Percentiles rank a stretch among this genome's conserved stretches.
Evolutionary conservation across 1,140 invertebrate genomes (phyloP).

Genomic region (Steinernema khuongi): DNA sequence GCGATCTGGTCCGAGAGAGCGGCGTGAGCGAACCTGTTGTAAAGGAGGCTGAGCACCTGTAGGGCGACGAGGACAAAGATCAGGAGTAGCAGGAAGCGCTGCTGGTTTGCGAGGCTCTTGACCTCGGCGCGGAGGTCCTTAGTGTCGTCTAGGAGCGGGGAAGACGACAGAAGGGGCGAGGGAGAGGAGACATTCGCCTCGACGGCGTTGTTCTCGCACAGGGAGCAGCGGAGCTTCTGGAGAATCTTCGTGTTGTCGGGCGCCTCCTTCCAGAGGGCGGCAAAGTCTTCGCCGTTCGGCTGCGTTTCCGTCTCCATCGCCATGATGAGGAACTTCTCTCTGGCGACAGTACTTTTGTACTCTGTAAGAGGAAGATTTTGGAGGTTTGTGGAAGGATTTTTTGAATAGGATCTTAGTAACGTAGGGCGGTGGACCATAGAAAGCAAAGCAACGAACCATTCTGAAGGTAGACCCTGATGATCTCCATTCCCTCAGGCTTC

Average conservation of each 20-base stretch:
- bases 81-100: constrained; percentile 17
- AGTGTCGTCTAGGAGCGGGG: not conserved
- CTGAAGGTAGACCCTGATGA: constrained; percentile 59
- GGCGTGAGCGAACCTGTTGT: not conserved
- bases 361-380: constrained; percentile 23
- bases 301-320: constrained; percentile 65
- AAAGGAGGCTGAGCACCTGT: constrained; percentile 23
- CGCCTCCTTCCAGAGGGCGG: constrained; percentile 66
- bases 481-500: constrained; percentile 62
- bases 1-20: not conserved
- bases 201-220: constrained; percentile 8
- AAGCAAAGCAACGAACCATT: constrained; percentile 46
- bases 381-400: not conserved
- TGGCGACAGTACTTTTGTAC: constrained; percentile 59
- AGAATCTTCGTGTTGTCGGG: constrained; percentile 46
- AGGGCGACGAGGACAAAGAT: constrained; percentile 21
- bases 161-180: not conserved
- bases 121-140: constrained; percentile 23
- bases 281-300: constrained; percentile 60
- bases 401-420: too few relatives aligned
- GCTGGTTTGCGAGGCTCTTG: constrained; percentile 20
- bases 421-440: too few relatives aligned
- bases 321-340: constrained; percentile 71
- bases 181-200: constrained; percentile 10
- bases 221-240: not conserved